Evolutionary conservation across 1,140 invertebrate species (phyloP).

Genomic region (Apis florea): DNA sequence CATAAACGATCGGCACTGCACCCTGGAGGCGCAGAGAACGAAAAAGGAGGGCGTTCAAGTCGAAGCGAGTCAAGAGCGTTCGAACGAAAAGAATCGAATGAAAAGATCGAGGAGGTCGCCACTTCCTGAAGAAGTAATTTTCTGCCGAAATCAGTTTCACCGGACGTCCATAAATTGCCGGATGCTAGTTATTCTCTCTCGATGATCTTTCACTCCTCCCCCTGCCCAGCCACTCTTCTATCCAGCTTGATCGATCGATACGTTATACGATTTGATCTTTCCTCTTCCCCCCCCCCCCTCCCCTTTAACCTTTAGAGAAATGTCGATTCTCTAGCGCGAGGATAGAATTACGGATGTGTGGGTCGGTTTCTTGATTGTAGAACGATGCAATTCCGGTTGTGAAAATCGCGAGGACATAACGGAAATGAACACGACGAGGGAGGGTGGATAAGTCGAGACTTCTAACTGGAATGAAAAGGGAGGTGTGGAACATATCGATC

Average conservation of each 20-base stretch:
- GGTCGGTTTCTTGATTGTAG: constrained; percentile 43
- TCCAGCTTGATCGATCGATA: neutral
- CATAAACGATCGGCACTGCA: neutral
- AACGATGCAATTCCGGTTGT: constrained; percentile 34
- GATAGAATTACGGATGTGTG: constrained; percentile 44
- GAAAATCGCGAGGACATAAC: constrained; percentile 37
- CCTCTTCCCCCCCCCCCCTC: neutral
- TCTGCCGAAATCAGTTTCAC: constrained; percentile 65
- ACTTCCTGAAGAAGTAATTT: constrained; percentile 61
- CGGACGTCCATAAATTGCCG: constrained; percentile 62
- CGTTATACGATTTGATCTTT: constrained; percentile 5
- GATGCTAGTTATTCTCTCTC: constrained; percentile 35
- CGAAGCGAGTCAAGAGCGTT: constrained; percentile 1
- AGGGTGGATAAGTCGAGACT: neutral
- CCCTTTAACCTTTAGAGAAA: constrained; percentile 10
- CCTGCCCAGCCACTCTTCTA: constrained; percentile 14
- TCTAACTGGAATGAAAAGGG: neutral
- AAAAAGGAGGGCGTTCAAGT: neutral
- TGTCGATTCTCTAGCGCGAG: neutral
- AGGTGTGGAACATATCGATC: neutral
- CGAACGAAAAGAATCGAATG: neutral
- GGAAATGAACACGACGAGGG: constrained; percentile 20
- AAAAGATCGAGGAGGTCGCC: constrained; percentile 10
- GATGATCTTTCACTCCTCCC: constrained; percentile 28
- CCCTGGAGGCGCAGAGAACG: constrained; percentile 23